These are phyloP conservation scores for Aelia acuminata DNA, from an alignment of 2,888 invertebrate species.

Conservation along the genomic window DNA sequence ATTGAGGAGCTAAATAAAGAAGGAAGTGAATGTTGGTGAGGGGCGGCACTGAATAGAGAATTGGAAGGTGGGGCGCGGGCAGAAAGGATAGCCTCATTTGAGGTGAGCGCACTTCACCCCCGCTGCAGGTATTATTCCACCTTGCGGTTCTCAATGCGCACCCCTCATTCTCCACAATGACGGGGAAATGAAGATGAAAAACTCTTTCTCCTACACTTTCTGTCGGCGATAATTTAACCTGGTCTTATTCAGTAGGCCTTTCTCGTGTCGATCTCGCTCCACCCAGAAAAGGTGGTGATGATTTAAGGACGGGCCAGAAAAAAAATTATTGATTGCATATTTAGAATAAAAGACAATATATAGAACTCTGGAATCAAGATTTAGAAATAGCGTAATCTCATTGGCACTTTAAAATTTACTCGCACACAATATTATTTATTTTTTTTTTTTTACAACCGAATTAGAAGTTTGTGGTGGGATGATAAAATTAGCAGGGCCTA, in stretches of 20 bases:
- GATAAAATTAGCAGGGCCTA: too few species aligned
- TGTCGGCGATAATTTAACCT: background rate
- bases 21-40: background rate
- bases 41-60: conserved; percentile 2
- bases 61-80: background rate
- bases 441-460: too few species aligned
- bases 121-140: conserved; percentile 31
- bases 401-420: too few species aligned
- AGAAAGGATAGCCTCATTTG: conserved; percentile 33
- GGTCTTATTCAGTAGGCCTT: background rate
- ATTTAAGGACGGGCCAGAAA: background rate
- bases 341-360: too few species aligned
- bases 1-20: conserved; percentile 35
- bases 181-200: background rate
- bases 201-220: background rate
- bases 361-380: too few species aligned
- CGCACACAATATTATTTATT: too few species aligned
- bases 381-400: too few species aligned
- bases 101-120: background rate
- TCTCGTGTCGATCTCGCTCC: background rate
- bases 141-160: conserved; percentile 3
- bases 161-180: background rate
- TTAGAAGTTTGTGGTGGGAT: too few species aligned
- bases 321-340: background rate
- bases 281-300: background rate